These are phyloP conservation scores for Chinchilla lanigera DNA, from an alignment of 2,113 vertebrate species.

Conservation along the genomic window DNA sequence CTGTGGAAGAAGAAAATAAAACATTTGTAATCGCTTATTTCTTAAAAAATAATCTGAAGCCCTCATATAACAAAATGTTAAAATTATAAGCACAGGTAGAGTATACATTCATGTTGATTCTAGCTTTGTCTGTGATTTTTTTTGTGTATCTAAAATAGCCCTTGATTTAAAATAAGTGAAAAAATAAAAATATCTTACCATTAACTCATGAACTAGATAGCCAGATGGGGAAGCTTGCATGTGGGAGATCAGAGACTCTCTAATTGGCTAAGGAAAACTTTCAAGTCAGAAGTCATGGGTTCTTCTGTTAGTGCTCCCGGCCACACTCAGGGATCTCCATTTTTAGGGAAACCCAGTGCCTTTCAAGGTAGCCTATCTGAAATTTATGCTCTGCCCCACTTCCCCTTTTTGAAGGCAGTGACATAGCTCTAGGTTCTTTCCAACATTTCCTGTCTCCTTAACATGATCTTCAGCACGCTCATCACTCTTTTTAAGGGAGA, in stretches of 20 bases:
- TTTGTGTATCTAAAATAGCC: neutral
- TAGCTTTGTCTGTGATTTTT: neutral
- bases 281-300: neutral
- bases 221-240: neutral
- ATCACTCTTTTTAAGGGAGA: neutral
- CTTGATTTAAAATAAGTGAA: constrained; percentile 35
- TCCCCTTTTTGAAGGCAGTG: neutral
- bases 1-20: neutral
- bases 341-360: neutral
- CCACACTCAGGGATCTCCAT: neutral
- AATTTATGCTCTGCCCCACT: neutral
- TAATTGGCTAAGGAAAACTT: neutral
- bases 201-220: neutral
- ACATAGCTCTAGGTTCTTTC: neutral
- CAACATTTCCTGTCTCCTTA: neutral
- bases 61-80: neutral
- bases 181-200: neutral
- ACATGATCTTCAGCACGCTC: neutral
- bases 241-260: neutral
- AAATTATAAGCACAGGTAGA: neutral
- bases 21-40: constrained; percentile 28
- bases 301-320: neutral
- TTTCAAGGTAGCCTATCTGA: neutral
- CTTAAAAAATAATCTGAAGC: constrained; percentile 40
- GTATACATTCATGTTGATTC: neutral